These are phyloP conservation scores for Nephrotoma guestfalica DNA, from an alignment of 2,888 invertebrate species.

Conservation along the genomic window DNA sequence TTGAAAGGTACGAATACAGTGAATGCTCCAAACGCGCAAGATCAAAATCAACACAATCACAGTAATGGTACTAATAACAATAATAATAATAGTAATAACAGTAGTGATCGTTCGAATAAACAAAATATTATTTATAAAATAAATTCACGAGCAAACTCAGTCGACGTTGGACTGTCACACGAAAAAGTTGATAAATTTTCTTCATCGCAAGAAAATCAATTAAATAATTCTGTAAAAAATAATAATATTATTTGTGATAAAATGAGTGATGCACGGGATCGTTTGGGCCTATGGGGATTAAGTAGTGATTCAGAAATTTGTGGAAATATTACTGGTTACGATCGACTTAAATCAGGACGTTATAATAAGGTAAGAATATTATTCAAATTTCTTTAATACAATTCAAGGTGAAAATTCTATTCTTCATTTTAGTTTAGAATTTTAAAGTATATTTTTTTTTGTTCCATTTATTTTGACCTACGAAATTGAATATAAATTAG, in stretches of 20 bases:
- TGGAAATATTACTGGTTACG: constrained; percentile 24
- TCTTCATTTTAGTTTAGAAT: constrained; percentile 7
- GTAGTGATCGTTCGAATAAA: neutral
- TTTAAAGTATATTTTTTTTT: neutral
- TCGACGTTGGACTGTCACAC: constrained; percentile 30
- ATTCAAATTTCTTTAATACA: neutral
- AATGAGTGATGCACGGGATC: constrained; percentile 19
- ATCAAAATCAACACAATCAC: neutral
- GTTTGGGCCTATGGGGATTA: constrained; percentile 24
- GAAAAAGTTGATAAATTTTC: constrained; percentile 9
- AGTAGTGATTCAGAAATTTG: constrained; percentile 24
- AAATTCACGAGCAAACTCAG: constrained; percentile 17
- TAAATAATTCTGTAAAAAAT: neutral
- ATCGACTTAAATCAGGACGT: constrained; percentile 23
- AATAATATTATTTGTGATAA: neutral
- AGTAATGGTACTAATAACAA: neutral
- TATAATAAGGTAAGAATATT: constrained; percentile 26
- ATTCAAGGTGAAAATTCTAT: constrained; percentile 2
- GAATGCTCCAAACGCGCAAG: neutral
- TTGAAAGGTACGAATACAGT: neutral
- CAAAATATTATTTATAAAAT: neutral
- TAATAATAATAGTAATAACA: neutral
- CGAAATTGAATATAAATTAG: neutral
- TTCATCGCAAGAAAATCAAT: neutral
- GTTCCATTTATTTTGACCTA: neutral